A percentile compares a stretch with the other conserved stretches of the same genome.
Conservation (phyloP, 2,113 vertebrate species). For the Alaudala cheleensis region DNA sequence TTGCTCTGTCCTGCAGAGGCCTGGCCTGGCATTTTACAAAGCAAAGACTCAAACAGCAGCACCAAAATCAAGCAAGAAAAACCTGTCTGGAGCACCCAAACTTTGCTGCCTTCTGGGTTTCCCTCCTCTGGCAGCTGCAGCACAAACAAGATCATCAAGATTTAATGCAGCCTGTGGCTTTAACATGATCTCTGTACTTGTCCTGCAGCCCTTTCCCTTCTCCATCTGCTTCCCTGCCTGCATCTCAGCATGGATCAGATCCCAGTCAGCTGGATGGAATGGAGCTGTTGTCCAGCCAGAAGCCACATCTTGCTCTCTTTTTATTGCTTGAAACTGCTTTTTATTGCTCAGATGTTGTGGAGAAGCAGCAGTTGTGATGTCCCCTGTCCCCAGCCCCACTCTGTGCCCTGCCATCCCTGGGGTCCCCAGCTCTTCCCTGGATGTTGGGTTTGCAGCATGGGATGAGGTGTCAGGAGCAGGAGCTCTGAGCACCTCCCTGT, state of each 20-base stretch:
- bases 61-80: not conserved
- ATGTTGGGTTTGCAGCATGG: accelerated
- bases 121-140: not conserved
- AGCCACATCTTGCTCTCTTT: not conserved
- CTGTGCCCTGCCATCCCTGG: not conserved
- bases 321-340: not conserved
- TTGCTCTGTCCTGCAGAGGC: not conserved
- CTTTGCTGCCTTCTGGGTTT: not conserved
- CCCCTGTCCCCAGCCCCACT: not conserved
- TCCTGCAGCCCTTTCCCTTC: not conserved
- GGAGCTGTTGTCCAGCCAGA: not conserved
- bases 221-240: not conserved
- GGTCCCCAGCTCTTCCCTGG: not conserved
- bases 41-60: not conserved
- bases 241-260: not conserved
- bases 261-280: not conserved
- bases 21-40: not conserved
- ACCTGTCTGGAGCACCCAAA: not conserved
- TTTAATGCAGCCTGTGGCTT: not conserved
- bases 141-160: not conserved
- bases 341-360: not conserved
- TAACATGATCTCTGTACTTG: not conserved
- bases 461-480: not conserved
- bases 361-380: not conserved
- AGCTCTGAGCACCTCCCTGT: not conserved